Evolutionary conservation across 2,888 invertebrate species (phyloP).

Genomic region (Diarsia rubi): DNA sequence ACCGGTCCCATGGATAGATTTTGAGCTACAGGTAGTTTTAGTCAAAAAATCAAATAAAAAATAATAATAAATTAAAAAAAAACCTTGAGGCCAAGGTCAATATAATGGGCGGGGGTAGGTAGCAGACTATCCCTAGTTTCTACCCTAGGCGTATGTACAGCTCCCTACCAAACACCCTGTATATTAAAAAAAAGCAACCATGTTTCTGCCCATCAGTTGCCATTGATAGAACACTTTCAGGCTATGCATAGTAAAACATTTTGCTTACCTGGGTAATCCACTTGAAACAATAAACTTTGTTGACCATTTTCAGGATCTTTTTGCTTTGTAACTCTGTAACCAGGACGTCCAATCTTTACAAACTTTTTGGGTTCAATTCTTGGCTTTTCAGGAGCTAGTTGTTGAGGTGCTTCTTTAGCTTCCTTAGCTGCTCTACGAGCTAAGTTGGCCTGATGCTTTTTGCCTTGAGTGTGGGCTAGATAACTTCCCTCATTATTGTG

Average conservation of each 20-base stretch:
- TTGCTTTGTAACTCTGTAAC: conserved; percentile 99
- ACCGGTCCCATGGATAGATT: too few species aligned
- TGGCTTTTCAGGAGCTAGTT: conserved; percentile 98
- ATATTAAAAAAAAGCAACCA: not conserved
- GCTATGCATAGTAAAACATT: not conserved
- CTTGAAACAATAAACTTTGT: conserved; percentile 99
- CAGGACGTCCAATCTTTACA: conserved; percentile 99
- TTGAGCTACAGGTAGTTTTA: too few species aligned
- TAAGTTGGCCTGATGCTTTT: conserved; percentile 99
- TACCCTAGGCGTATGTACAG: too few species aligned
- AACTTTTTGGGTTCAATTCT: conserved; percentile 99
- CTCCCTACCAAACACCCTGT: too few species aligned
- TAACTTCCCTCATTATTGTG: conserved; percentile 99
- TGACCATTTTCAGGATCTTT: conserved; percentile 98
- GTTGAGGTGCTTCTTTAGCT: conserved; percentile 98
- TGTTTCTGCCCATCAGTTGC: not conserved
- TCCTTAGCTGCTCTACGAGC: conserved; percentile 99
- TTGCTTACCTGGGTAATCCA: conserved; percentile 95
- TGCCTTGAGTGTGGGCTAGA: conserved; percentile 99
- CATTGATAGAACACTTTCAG: not conserved
- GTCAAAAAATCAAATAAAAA: too few species aligned
- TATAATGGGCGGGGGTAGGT: too few species aligned
- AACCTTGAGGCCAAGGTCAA: too few species aligned
- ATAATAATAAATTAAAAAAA: too few species aligned
- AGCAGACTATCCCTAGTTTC: too few species aligned